Conservation (phyloP, 2,797 vertebrate species). For the Masticophis lateralis region DNA sequence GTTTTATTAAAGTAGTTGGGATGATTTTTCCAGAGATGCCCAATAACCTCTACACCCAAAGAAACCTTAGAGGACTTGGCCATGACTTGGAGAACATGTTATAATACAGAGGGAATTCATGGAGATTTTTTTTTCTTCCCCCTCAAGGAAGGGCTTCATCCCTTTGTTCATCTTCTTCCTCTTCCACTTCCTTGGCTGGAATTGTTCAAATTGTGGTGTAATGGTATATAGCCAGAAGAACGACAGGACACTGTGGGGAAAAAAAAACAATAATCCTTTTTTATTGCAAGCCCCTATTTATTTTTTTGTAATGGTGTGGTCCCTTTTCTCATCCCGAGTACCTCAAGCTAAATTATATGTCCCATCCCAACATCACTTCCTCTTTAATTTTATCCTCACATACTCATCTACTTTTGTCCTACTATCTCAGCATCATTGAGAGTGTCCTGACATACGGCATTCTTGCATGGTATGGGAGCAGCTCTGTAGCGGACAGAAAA, state of each 20-base stretch:
- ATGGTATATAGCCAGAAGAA: conserved; percentile 72
- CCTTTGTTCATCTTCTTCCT: background rate
- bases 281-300: background rate
- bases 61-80: background rate
- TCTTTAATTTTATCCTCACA: background rate
- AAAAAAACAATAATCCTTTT: background rate
- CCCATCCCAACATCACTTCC: background rate
- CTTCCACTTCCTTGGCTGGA: background rate
- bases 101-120: background rate
- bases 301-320: background rate
- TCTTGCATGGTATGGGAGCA: no score
- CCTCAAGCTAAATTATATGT: background rate
- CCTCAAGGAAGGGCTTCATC: background rate
- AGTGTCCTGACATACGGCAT: no score
- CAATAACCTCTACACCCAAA: background rate
- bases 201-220: conserved; percentile 67
- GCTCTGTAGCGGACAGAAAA: no score
- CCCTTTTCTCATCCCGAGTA: background rate
- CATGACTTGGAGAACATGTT: background rate
- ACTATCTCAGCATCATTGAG: no score
- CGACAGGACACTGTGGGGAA: conserved; percentile 66
- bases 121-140: background rate
- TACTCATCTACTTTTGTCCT: background rate
- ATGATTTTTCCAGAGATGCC: background rate
- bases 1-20: background rate